Percentiles rank a stretch among this genome's conserved stretches.
These are phyloP conservation scores for Pyrrhopygopsis socrates DNA, from an alignment of 2,888 invertebrate species.

Conservation along the genomic window DNA sequence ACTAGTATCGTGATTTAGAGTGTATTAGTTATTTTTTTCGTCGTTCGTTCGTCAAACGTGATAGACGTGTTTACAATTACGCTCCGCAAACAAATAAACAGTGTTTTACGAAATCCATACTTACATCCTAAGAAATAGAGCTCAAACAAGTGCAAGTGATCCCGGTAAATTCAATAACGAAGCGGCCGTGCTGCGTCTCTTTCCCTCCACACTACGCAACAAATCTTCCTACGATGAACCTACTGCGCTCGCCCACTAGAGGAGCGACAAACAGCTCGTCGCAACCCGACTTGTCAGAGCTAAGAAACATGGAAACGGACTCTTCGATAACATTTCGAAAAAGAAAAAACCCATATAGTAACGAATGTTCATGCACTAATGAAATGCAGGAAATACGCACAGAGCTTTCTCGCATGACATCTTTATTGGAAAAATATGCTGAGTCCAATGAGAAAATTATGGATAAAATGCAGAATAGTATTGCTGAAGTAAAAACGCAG, in stretches of 20 bases:
- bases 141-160: no score
- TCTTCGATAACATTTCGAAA: neutral
- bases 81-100: no score
- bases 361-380: neutral
- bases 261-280: neutral
- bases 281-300: neutral
- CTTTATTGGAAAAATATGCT: neutral
- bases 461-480: slow-evolving; percentile 3
- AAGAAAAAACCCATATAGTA: neutral
- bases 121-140: no score
- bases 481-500: slow-evolving; percentile 4
- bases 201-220: no score
- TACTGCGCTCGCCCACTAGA: neutral
- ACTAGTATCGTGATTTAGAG: no score
- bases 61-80: no score
- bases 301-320: neutral
- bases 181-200: no score
- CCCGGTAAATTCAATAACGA: no score
- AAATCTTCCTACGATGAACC: neutral
- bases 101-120: no score
- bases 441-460: neutral
- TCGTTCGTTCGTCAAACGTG: no score
- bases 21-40: no score
- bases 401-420: neutral
- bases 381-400: neutral